Percentiles rank a stretch among this genome's conserved stretches.
Evolutionary conservation across 2,797 vertebrate genomes (phyloP).

Genomic region (Glyptemys insculpta): DNA sequence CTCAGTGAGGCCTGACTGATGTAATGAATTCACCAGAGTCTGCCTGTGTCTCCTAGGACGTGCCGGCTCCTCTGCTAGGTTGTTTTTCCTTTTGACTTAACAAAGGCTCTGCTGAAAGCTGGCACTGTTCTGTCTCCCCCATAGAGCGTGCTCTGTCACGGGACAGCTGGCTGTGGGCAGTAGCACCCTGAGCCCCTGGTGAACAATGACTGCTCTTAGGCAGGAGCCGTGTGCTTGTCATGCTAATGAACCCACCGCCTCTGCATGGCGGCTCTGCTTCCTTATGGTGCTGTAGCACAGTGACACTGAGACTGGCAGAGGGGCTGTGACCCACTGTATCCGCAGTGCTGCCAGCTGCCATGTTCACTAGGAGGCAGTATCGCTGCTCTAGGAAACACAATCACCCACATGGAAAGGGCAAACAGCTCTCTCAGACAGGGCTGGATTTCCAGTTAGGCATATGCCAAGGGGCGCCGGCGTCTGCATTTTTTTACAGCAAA

Average conservation of each 20-base stretch:
- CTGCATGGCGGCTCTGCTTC: background rate
- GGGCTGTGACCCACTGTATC: background rate
- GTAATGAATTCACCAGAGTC: background rate
- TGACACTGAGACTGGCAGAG: background rate
- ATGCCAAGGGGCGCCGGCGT: too few relatives aligned
- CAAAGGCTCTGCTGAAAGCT: slow-evolving; percentile 7
- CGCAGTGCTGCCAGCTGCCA: background rate
- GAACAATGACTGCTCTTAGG: slow-evolving; percentile 20
- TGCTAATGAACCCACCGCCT: slow-evolving; percentile 20
- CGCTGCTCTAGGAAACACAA: background rate
- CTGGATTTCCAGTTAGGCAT: too few relatives aligned
- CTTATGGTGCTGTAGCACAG: background rate
- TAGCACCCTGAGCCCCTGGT: background rate
- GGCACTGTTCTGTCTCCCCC: background rate
- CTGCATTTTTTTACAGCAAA: too few relatives aligned
- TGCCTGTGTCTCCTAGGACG: background rate
- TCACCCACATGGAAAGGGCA: background rate
- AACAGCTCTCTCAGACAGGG: too few relatives aligned
- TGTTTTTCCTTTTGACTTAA: slow-evolving; percentile 12
- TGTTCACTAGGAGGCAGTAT: too few relatives aligned
- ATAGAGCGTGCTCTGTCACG: background rate
- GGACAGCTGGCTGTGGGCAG: slow-evolving; percentile 32
- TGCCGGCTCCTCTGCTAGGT: background rate
- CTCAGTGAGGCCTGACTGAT: background rate
- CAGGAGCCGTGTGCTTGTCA: background rate